Conservation (phyloP, 2,113 vertebrate genomes). For the Periophthalmus modestus region DNA sequence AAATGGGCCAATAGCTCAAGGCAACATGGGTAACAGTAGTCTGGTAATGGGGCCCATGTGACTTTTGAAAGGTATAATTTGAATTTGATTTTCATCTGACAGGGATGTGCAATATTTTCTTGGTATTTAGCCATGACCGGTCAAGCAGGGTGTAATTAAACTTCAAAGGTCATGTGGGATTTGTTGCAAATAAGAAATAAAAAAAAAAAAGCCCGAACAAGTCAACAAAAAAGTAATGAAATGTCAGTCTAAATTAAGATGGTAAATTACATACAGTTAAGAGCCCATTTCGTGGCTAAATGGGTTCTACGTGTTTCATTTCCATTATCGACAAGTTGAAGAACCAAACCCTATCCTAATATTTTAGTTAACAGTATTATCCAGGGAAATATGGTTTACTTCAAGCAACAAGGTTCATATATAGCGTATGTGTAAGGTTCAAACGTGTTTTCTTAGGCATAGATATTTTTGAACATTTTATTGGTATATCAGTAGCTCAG, state of each 20-base stretch:
- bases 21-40: not conserved
- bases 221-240: not conserved
- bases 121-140: not conserved
- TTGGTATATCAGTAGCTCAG: too few relatives aligned
- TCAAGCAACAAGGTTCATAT: too few relatives aligned
- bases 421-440: too few relatives aligned
- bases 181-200: not conserved
- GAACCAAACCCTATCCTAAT: too few relatives aligned
- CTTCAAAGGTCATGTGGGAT: not conserved
- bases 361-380: too few relatives aligned
- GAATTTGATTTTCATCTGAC: not conserved
- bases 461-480: too few relatives aligned
- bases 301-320: too few relatives aligned
- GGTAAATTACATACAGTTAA: not conserved
- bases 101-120: not conserved
- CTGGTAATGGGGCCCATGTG: not conserved
- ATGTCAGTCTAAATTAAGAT: not conserved
- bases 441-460: too few relatives aligned
- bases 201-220: not conserved
- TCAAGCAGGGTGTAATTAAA: not conserved
- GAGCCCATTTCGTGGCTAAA: not conserved
- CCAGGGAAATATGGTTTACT: too few relatives aligned
- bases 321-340: too few relatives aligned
- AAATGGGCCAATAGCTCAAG: not conserved
- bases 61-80: not conserved